Evolutionary conservation across 2,888 invertebrate genomes (phyloP).

Genomic region (Phlogophora meticulosa): DNA sequence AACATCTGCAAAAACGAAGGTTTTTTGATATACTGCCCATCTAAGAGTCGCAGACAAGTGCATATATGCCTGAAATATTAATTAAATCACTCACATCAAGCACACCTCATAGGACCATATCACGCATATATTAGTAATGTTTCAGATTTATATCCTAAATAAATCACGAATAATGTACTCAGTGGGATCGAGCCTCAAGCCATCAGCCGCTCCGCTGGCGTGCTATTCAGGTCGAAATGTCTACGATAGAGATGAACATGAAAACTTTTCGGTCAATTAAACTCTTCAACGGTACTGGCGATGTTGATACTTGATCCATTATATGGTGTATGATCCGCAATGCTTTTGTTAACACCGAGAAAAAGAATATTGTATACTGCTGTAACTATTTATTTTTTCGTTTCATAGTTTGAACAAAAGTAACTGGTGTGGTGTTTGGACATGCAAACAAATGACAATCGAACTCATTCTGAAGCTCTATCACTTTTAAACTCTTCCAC

Average conservation of each 20-base stretch:
- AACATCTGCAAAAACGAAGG: constrained; percentile 7
- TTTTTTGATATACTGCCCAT: background rate
- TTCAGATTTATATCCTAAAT: background rate
- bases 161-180: background rate
- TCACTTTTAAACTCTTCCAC: too few species aligned
- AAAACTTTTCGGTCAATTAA: constrained; percentile 66
- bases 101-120: too few species aligned
- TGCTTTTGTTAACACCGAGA: constrained; percentile 2
- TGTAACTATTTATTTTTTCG: background rate
- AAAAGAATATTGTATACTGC: background rate
- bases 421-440: too few species aligned
- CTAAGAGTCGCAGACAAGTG: too few species aligned
- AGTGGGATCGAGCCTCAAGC: constrained; percentile 3
- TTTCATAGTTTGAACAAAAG: background rate
- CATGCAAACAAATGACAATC: too few species aligned
- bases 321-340: constrained; percentile 34
- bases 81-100: too few species aligned
- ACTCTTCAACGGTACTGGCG: constrained; percentile 57
- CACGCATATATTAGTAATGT: background rate
- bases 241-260: constrained; percentile 48
- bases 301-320: constrained; percentile 45
- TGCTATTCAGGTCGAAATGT: constrained; percentile 51
- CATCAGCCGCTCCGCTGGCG: constrained; percentile 31
- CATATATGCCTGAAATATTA: too few species aligned
- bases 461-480: too few species aligned